These are phyloP conservation scores for Heterodera carotae DNA, from an alignment of 1,140 invertebrate genomes.

Conservation along the genomic window DNA sequence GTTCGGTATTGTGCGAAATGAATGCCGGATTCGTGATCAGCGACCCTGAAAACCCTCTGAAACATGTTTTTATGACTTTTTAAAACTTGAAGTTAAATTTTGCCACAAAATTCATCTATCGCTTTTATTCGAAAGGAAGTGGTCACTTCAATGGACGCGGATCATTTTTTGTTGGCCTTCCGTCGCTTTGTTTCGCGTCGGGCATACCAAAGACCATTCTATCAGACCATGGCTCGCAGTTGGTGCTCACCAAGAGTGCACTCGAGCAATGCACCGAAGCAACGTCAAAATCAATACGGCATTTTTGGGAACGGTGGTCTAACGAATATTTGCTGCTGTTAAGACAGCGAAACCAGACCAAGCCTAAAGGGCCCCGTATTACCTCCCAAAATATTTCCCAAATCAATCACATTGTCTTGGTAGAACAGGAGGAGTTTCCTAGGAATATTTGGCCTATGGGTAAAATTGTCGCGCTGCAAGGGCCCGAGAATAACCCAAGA, in stretches of 20 bases:
- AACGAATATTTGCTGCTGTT: background rate
- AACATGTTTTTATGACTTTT: too few species aligned
- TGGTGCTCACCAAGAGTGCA: background rate
- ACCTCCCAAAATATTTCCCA: background rate
- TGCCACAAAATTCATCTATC: too few species aligned
- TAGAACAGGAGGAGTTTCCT: background rate
- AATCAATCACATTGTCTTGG: background rate
- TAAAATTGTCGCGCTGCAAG: background rate
- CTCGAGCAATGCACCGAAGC: background rate
- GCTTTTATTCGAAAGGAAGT: too few species aligned
- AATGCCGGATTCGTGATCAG: too few species aligned
- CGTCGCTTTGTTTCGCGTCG: background rate
- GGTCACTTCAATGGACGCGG: background rate
- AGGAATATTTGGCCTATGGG: background rate
- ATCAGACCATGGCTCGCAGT: constrained; percentile 3
- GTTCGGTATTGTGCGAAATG: too few species aligned
- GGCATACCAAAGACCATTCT: background rate
- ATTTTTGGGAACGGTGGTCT: background rate
- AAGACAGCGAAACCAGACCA: background rate
- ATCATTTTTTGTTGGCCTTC: background rate
- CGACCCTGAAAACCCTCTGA: too few species aligned
- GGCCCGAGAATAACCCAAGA: background rate
- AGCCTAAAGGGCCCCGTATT: background rate
- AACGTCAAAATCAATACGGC: background rate
- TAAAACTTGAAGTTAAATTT: too few species aligned